Evolutionary conservation across 2,113 vertebrate genomes (phyloP).

Genomic region (Monopterus albus): DNA sequence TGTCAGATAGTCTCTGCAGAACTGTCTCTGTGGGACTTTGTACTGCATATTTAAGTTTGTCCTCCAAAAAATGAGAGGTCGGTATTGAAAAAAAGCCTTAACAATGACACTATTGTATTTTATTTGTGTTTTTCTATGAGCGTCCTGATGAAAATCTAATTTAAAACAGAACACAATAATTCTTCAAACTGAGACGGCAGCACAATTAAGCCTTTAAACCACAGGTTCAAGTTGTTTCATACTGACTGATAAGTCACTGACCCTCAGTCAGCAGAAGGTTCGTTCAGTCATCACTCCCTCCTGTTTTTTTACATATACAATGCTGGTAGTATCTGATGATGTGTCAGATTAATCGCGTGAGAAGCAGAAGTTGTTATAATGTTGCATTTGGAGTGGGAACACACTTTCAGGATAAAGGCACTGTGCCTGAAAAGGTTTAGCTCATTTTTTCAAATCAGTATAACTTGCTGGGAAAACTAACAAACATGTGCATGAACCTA

Average conservation of each 20-base stretch:
- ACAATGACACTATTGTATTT: conserved; percentile 44
- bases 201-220: conserved; percentile 4
- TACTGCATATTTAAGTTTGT: conserved; percentile 21
- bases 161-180: conserved; percentile 35
- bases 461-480: not conserved
- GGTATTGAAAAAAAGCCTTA: conserved; percentile 9
- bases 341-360: conserved; percentile 27
- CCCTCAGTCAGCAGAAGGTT: conserved; percentile 11
- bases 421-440: not conserved
- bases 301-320: conserved; percentile 20
- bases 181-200: conserved; percentile 13
- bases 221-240: conserved; percentile 39
- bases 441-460: conserved; percentile 1
- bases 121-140: not conserved
- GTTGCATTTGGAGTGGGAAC: not conserved
- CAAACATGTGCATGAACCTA: not conserved
- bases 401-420: too few species aligned
- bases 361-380: not conserved
- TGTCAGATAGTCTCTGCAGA: conserved; percentile 37
- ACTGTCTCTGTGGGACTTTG: conserved; percentile 21
- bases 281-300: conserved; percentile 3
- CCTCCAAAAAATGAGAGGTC: conserved; percentile 27
- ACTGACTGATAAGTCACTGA: conserved; percentile 34
- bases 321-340: not conserved
- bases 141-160: conserved; percentile 24